These are phyloP conservation scores for Dynastes grantii DNA, from an alignment of 2,888 invertebrate species.

Conservation along the genomic window DNA sequence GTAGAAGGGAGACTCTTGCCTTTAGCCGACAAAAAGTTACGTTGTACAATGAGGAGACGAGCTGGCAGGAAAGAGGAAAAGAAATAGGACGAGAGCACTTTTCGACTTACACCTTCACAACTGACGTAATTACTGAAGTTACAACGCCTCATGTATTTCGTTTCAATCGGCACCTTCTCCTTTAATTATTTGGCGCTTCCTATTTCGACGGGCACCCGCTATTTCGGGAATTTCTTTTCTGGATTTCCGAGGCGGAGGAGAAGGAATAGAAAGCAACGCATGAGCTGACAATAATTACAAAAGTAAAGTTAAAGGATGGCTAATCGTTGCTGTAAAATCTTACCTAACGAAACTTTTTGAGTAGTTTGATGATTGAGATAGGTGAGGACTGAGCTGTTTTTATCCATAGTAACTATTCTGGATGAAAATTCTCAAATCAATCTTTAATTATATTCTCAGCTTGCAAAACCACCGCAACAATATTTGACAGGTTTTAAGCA, in stretches of 20 bases:
- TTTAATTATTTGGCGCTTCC: slow-evolving; percentile 37
- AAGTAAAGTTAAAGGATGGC: neutral
- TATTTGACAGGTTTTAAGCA: no score
- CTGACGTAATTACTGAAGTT: slow-evolving; percentile 37
- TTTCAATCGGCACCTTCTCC: slow-evolving; percentile 44
- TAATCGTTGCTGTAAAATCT: no score
- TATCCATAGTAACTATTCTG: no score
- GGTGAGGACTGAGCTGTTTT: no score
- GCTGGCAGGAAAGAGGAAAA: slow-evolving; percentile 14
- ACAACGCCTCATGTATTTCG: slow-evolving; percentile 43
- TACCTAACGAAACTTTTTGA: no score
- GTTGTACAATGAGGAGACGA: neutral
- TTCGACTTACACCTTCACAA: slow-evolving; percentile 12
- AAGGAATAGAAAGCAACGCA: neutral
- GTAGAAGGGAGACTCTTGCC: slow-evolving; percentile 6
- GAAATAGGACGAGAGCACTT: slow-evolving; percentile 1
- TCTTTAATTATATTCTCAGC: no score
- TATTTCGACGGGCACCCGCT: slow-evolving; percentile 5
- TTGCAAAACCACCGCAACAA: no score
- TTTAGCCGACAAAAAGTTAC: neutral
- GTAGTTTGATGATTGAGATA: no score
- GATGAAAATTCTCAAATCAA: no score
- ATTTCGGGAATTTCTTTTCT: slow-evolving; percentile 33
- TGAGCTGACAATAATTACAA: slow-evolving; percentile 1
- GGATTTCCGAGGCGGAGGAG: slow-evolving; percentile 2